phyloP scores from a whole-genome alignment of 2,113 vertebrate species.

The Litocranius walleri region DNA sequence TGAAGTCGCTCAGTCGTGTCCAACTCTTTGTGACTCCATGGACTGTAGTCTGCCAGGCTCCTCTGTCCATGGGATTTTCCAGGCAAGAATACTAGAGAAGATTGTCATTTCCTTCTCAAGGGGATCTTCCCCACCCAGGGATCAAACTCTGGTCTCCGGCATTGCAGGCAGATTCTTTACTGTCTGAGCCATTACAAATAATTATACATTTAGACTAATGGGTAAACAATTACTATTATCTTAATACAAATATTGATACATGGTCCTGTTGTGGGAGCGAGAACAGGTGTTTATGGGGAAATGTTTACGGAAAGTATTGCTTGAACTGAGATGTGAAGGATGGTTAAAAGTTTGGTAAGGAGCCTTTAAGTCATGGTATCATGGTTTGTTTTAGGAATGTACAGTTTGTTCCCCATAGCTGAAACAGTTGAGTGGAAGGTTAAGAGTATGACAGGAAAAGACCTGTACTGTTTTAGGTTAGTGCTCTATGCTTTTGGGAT shows the following conservation, averaged over 20 bases:
- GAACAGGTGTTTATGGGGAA: background rate
- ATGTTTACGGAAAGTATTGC: background rate
- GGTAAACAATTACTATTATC: background rate
- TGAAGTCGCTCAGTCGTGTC: background rate
- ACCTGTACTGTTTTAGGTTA: background rate
- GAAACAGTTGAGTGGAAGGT: background rate
- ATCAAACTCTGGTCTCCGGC: background rate
- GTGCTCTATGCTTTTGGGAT: background rate
- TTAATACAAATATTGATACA: background rate
- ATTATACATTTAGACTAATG: background rate
- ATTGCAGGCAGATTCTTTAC: background rate
- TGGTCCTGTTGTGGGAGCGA: background rate
- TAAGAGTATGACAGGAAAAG: background rate
- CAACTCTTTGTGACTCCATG: background rate
- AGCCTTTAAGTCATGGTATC: background rate
- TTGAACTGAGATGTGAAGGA: background rate
- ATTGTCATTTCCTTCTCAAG: background rate
- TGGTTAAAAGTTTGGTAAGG: conserved; percentile 9
- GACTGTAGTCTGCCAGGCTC: background rate
- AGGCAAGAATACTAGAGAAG: background rate
- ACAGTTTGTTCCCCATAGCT: background rate
- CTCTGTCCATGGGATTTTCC: background rate
- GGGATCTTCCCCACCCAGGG: background rate
- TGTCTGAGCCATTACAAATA: background rate
- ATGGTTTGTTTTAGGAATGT: conserved; percentile 1